Percentiles rank a stretch among this genome's conserved stretches.
Evolutionary conservation across 2,113 vertebrate species (phyloP).

Genomic region (Colossoma macropomum): DNA sequence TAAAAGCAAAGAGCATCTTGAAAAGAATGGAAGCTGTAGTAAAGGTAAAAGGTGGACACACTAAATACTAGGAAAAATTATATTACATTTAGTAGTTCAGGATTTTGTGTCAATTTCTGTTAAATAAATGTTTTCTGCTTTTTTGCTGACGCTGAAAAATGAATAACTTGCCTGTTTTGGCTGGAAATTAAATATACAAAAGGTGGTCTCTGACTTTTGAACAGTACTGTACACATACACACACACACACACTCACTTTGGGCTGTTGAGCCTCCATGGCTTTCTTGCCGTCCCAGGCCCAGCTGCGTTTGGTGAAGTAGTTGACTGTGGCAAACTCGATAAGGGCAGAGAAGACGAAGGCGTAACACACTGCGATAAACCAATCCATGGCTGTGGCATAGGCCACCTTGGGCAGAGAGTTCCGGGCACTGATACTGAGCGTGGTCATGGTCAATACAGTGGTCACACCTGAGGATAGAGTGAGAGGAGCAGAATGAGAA

Average conservation of each 20-base stretch:
- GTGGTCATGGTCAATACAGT: conserved; percentile 99
- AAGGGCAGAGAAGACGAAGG: conserved; percentile 96
- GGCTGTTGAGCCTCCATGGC: conserved; percentile 92
- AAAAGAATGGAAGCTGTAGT: too few species aligned
- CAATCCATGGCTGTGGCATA: conserved; percentile 99
- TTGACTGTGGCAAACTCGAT: conserved; percentile 98
- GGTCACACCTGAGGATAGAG: conserved; percentile 85
- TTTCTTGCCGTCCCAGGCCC: conserved; percentile 99
- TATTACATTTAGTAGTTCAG: too few species aligned
- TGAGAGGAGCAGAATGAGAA: neutral
- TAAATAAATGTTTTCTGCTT: too few species aligned
- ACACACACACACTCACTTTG: conserved; percentile 79
- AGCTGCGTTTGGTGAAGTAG: conserved; percentile 98
- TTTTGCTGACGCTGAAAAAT: too few species aligned
- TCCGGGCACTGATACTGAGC: conserved; percentile 95
- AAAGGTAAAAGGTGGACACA: too few species aligned
- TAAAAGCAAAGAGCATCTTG: too few species aligned
- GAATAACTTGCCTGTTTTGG: too few species aligned
- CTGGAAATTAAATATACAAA: too few species aligned
- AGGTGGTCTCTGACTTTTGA: too few species aligned
- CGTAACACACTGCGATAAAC: conserved; percentile 98
- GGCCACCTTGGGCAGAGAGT: conserved; percentile 96
- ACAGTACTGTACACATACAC: neutral
- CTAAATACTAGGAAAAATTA: too few species aligned
- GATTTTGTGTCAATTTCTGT: too few species aligned